Evolutionary conservation across 2,797 vertebrate species (phyloP).

Genomic region (Microctenopoma lineatum): DNA sequence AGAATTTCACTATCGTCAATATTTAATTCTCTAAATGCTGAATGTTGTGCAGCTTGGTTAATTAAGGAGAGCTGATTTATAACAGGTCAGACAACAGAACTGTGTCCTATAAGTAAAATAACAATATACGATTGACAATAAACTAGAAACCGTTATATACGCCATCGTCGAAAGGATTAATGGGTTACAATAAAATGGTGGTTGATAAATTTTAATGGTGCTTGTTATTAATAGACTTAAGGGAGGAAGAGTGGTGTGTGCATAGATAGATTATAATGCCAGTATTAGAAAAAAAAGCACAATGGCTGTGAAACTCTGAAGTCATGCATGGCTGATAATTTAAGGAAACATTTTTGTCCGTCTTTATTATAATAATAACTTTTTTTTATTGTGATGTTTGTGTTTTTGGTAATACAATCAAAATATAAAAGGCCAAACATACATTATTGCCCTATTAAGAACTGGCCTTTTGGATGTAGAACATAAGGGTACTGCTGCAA

Average conservation of each 20-base stretch:
- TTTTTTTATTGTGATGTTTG: not conserved
- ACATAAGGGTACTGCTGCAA: constrained; percentile 26
- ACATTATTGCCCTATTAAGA: constrained; percentile 22
- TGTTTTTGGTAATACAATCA: not conserved
- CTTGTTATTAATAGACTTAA: constrained; percentile 88
- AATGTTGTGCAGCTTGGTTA: constrained; percentile 85
- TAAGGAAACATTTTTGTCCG: constrained; percentile 1
- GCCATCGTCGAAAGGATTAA: constrained; percentile 87
- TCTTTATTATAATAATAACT: constrained; percentile 1
- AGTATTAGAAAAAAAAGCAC: constrained; percentile 46
- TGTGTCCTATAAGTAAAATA: constrained; percentile 73
- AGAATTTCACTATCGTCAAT: constrained; percentile 88
- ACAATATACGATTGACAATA: constrained; percentile 88
- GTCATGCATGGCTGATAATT: constrained; percentile 21
- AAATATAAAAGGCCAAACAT: constrained; percentile 3
- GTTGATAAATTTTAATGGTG: constrained; percentile 94
- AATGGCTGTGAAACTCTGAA: constrained; percentile 33
- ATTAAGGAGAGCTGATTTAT: constrained; percentile 91
- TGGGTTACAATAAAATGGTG: constrained; percentile 89
- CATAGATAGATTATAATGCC: constrained; percentile 54
- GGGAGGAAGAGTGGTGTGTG: constrained; percentile 52
- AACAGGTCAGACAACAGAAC: constrained; percentile 77
- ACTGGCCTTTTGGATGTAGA: constrained; percentile 30
- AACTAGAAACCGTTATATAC: constrained; percentile 86
- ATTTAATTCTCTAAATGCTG: constrained; percentile 94